phyloP scores from a whole-genome alignment of 1,140 invertebrate species.

The Monochamus saltuarius region DNA sequence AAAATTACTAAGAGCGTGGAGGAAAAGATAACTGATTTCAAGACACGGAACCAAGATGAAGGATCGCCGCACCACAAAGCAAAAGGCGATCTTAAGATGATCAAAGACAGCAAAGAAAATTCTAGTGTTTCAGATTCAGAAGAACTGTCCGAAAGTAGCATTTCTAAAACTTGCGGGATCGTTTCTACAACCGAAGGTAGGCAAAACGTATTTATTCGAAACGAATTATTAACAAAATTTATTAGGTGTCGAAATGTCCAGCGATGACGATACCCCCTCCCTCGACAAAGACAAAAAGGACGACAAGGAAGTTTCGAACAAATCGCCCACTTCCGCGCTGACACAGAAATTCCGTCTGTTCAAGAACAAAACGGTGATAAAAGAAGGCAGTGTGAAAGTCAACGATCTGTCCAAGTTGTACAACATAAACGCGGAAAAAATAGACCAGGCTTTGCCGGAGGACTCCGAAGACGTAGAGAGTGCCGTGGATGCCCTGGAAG shows the following conservation, averaged over 20 bases:
- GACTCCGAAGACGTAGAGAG: conserved; percentile 55
- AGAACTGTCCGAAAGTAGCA: conserved; percentile 52
- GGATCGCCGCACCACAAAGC: conserved; percentile 33
- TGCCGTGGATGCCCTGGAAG: conserved; percentile 58
- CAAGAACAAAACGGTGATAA: conserved; percentile 29
- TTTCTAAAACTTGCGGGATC: conserved; percentile 48
- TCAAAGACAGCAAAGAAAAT: conserved; percentile 54
- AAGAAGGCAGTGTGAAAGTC: conserved; percentile 37
- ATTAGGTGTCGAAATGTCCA: conserved; percentile 49
- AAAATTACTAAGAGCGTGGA: conserved; percentile 68
- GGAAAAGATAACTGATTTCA: conserved; percentile 63
- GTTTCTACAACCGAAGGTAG: conserved; percentile 49
- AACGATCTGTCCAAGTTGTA: conserved; percentile 40
- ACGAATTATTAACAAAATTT: background rate
- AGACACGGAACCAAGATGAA: conserved; percentile 49
- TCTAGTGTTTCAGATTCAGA: conserved; percentile 63
- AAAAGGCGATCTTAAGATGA: conserved; percentile 27
- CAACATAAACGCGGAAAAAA: conserved; percentile 44
- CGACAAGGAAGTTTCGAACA: conserved; percentile 16
- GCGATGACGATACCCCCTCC: conserved; percentile 47
- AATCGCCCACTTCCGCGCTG: conserved; percentile 12
- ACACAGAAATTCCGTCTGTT: conserved; percentile 36
- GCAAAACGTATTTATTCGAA: background rate
- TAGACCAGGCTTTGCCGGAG: conserved; percentile 36
- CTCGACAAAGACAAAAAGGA: conserved; percentile 42